These are phyloP conservation scores for Drosophila aff. DNA, from an alignment of 1,140 invertebrate genomes.

Conservation along the genomic window DNA sequence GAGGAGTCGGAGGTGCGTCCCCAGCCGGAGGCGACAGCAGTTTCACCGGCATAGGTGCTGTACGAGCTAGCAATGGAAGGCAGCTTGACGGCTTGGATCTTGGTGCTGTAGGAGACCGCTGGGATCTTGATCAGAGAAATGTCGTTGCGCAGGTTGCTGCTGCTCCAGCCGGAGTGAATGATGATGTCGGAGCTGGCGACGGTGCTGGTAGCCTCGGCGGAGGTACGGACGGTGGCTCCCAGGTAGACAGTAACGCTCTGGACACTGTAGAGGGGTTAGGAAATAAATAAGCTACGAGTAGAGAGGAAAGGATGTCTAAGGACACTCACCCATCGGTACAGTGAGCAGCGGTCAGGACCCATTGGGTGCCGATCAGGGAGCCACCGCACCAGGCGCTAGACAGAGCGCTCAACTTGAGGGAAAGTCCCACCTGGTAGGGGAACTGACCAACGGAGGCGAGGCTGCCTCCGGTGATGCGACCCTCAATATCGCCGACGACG, in stretches of 20 bases:
- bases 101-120: conserved; percentile 12
- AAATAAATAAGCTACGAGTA: neutral
- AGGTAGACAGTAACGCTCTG: conserved; percentile 66
- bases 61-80: conserved; percentile 60
- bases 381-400: conserved; percentile 86
- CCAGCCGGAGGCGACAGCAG: conserved; percentile 72
- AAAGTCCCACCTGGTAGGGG: conserved; percentile 83
- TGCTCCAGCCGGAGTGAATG: conserved; percentile 65
- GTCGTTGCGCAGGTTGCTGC: conserved; percentile 61
- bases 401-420: conserved; percentile 53
- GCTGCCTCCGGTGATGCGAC: conserved; percentile 79
- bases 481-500: conserved; percentile 53
- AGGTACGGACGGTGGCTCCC: conserved; percentile 67
- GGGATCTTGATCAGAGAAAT: conserved; percentile 74
- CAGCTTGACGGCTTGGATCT: conserved; percentile 36
- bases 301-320: neutral
- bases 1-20: conserved; percentile 52
- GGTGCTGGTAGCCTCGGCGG: conserved; percentile 41
- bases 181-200: conserved; percentile 36
- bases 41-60: conserved; percentile 55
- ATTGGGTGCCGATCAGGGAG: conserved; percentile 85
- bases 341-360: conserved; percentile 71
- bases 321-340: conserved; percentile 65
- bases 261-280: conserved; percentile 18
- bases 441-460: conserved; percentile 75